phyloP scores from a whole-genome alignment of 2,797 vertebrate genomes.

The Acanthopagrus latus region DNA sequence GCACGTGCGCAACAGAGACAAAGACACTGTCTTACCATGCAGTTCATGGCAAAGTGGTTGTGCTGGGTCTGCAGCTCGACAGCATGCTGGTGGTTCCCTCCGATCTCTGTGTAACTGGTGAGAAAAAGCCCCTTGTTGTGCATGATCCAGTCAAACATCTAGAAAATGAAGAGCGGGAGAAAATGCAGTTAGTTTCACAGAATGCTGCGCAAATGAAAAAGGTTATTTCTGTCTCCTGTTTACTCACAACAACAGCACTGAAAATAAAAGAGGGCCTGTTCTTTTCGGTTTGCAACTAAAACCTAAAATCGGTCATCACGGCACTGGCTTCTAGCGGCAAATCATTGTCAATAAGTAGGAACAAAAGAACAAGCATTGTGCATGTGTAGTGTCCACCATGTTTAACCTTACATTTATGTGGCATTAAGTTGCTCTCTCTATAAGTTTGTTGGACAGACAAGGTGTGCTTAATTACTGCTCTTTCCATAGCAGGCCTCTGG shows the following conservation, averaged over 20 bases:
- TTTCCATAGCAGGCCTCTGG: conserved; percentile 29
- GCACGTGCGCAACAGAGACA: neutral
- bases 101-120: conserved; percentile 98
- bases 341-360: conserved; percentile 13
- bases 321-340: conserved; percentile 16
- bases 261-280: conserved; percentile 20
- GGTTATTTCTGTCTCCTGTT: conserved; percentile 10
- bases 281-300: conserved; percentile 35
- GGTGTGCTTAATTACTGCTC: conserved; percentile 52
- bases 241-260: conserved; percentile 2
- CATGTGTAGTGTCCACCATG: neutral
- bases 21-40: conserved; percentile 92
- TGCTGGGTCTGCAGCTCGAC: conserved; percentile 99
- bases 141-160: conserved; percentile 99
- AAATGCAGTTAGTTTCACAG: conserved; percentile 11
- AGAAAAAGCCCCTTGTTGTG: conserved; percentile 99
- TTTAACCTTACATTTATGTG: conserved; percentile 9
- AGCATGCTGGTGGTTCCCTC: conserved; percentile 95
- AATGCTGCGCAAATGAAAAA: conserved; percentile 17
- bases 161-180: conserved; percentile 35
- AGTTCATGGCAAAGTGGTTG: conserved; percentile 99
- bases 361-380: conserved; percentile 20
- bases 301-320: conserved; percentile 40
- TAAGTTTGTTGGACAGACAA: conserved; percentile 31
- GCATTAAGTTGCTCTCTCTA: neutral